Evolutionary conservation across 2,888 invertebrate genomes (phyloP).

Genomic region (Coremacera marginata): DNA sequence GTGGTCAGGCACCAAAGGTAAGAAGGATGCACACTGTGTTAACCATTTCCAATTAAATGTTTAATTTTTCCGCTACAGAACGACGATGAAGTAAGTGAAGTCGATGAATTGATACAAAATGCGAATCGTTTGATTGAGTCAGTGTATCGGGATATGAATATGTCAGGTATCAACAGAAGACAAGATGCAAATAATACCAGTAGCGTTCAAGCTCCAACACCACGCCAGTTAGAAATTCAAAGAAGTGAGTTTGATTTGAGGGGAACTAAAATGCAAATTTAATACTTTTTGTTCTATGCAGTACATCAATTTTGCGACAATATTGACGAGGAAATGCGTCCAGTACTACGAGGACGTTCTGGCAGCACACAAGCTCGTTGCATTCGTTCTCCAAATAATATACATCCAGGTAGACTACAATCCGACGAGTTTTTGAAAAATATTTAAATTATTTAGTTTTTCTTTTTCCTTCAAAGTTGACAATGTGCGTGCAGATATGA

Average conservation of each 20-base stretch:
- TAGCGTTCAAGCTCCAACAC: neutral
- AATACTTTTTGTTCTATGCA: constrained; percentile 6
- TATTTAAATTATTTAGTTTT: neutral
- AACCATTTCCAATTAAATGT: neutral
- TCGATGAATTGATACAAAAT: constrained; percentile 43
- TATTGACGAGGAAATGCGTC: constrained; percentile 21
- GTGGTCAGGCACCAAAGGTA: constrained; percentile 17
- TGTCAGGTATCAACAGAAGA: neutral
- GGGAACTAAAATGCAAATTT: neutral
- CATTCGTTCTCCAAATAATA: neutral
- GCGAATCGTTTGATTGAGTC: constrained; percentile 44
- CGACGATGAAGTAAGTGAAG: constrained; percentile 27
- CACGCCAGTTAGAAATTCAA: constrained; percentile 42
- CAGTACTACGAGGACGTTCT: neutral
- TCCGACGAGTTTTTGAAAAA: neutral
- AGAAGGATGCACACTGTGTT: neutral
- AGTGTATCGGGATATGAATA: constrained; percentile 28
- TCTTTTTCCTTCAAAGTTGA: neutral
- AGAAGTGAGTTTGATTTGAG: constrained; percentile 40
- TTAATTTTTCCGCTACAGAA: neutral
- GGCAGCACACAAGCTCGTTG: too few species aligned
- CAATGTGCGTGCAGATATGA: neutral
- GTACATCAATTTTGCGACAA: constrained; percentile 46
- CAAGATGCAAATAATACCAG: neutral
- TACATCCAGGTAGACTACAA: neutral